A percentile compares a stretch with the other conserved stretches of the same genome.
These are phyloP conservation scores for Temnopleurus reevesii DNA, from an alignment of 53 echinoderm and acorn worm genomes.

Conservation along the genomic window DNA sequence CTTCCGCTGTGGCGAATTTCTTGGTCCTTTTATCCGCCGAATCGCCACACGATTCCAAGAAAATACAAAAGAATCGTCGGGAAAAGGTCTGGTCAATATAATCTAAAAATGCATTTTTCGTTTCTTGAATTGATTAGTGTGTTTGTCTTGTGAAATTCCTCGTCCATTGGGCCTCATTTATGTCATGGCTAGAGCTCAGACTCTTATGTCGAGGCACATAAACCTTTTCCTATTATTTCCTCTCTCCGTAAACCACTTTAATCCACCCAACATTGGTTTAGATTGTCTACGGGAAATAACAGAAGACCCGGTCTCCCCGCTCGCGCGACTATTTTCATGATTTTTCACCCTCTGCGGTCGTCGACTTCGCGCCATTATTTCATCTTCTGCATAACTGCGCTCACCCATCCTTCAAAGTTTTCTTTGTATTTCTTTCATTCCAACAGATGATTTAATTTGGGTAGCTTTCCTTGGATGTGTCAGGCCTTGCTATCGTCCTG, in stretches of 20 bases:
- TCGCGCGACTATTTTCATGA: conserved; percentile 28
- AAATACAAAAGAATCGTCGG: not conserved
- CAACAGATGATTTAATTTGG: conserved; percentile 32
- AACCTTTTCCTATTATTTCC: conserved; percentile 55
- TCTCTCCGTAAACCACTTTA: conserved; percentile 24
- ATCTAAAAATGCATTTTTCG: not conserved
- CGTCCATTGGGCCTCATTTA: conserved; percentile 33
- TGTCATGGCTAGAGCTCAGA: conserved; percentile 13
- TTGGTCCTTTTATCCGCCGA: not conserved
- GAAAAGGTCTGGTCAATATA: conserved; percentile 7
- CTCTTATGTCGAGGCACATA: conserved; percentile 47
- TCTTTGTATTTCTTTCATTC: conserved; percentile 27
- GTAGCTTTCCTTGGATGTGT: not conserved
- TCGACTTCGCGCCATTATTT: not conserved
- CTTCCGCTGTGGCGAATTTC: not conserved
- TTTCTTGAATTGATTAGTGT: conserved; percentile 31
- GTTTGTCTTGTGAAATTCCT: not conserved
- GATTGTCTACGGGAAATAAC: conserved; percentile 55
- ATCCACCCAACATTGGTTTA: conserved; percentile 33
- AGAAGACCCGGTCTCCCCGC: not conserved
- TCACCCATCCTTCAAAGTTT: not conserved
- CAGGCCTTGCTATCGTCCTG: conserved; percentile 1
- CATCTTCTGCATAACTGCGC: not conserved
- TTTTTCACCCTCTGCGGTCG: conserved; percentile 10
- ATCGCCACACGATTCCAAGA: not conserved